Conservation (phyloP, 2,797 vertebrate species). For the Scolopax bukidnonensis region DNA sequence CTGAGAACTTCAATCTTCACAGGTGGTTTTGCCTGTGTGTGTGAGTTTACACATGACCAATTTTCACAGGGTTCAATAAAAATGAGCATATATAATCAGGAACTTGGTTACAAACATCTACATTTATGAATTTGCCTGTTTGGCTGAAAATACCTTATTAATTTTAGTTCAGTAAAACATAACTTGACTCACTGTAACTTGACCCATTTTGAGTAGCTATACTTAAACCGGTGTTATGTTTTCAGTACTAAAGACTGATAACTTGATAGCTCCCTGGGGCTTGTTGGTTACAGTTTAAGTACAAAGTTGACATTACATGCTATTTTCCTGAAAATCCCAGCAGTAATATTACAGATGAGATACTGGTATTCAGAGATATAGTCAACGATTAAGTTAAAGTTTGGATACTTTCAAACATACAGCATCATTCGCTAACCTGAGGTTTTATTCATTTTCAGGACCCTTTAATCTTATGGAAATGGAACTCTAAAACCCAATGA, state of each 20-base stretch:
- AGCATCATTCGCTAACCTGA: neutral
- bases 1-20: neutral
- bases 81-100: neutral
- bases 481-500: neutral
- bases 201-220: conserved; percentile 72
- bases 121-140: conserved; percentile 14
- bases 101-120: conserved; percentile 30
- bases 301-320: conserved; percentile 64
- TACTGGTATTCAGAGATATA: conserved; percentile 39
- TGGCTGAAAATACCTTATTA: conserved; percentile 54
- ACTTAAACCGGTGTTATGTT: conserved; percentile 70
- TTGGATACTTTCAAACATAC: neutral
- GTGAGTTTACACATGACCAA: neutral
- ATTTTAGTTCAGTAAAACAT: conserved; percentile 65
- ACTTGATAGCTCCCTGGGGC: conserved; percentile 76
- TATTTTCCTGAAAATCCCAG: conserved; percentile 71
- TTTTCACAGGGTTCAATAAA: conserved; percentile 7
- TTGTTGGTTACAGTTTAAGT: conserved; percentile 71
- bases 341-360: conserved; percentile 57
- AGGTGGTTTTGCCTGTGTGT: neutral
- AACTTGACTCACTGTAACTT: conserved; percentile 62
- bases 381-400: neutral
- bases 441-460: conserved; percentile 15
- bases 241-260: conserved; percentile 76
- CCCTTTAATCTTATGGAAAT: neutral